Evolutionary conservation across 2,888 invertebrate species (phyloP).

Genomic region (Parnassius glacialis): DNA sequence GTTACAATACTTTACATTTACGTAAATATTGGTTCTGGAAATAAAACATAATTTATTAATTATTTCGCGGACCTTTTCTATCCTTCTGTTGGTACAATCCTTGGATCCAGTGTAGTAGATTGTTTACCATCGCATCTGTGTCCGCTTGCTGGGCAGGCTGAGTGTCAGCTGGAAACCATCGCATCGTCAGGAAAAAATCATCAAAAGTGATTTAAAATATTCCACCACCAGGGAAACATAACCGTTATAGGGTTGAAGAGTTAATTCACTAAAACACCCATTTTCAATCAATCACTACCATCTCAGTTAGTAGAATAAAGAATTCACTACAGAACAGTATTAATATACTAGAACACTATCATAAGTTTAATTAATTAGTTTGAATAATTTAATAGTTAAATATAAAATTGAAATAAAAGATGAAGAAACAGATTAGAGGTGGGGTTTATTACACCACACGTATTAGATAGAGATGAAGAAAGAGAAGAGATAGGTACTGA

Average conservation of each 20-base stretch:
- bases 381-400: too few relatives aligned
- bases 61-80: constrained; percentile 69
- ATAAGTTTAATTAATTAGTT: too few relatives aligned
- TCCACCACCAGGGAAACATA: constrained; percentile 30
- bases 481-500: not conserved
- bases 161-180: constrained; percentile 68
- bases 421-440: not conserved
- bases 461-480: not conserved
- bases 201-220: constrained; percentile 38
- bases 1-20: too few relatives aligned
- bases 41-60: constrained; percentile 21
- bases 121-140: constrained; percentile 87
- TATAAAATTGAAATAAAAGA: too few relatives aligned
- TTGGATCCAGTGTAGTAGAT: constrained; percentile 88
- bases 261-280: not conserved
- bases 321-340: too few relatives aligned
- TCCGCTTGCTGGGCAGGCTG: constrained; percentile 73
- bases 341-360: too few relatives aligned
- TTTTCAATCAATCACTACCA: not conserved
- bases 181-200: constrained; percentile 50
- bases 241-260: constrained; percentile 1
- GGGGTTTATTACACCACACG: too few relatives aligned
- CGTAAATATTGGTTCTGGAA: not conserved
- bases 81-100: constrained; percentile 83
- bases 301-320: too few relatives aligned